Evolutionary conservation across 2,797 vertebrate species (phyloP).

Genomic region (Distichodus sexfasciatus): DNA sequence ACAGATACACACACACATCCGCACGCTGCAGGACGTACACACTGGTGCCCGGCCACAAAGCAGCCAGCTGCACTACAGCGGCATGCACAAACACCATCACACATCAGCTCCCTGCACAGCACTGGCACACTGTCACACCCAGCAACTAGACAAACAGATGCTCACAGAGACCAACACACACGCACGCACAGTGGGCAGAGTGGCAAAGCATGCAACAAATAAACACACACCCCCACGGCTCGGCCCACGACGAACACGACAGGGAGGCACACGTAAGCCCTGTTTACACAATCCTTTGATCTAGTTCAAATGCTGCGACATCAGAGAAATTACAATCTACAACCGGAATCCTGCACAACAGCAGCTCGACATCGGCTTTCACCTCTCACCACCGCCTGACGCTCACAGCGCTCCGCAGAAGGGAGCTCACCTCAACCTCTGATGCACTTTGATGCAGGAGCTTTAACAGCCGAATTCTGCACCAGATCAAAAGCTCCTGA

Average conservation of each 20-base stretch:
- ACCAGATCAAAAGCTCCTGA: not conserved
- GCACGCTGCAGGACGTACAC: not conserved
- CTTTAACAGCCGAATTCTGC: not conserved
- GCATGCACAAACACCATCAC: too few species aligned
- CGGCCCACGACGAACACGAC: not conserved
- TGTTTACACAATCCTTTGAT: slow-evolving; percentile 24
- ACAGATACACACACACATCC: slow-evolving; percentile 2
- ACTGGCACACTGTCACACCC: too few species aligned
- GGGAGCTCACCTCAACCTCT: not conserved
- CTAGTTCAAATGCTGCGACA: not conserved
- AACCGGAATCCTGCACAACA: not conserved
- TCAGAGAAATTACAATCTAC: not conserved
- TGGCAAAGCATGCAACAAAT: slow-evolving; percentile 30
- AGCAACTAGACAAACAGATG: too few species aligned
- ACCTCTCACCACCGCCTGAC: not conserved
- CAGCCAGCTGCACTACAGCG: too few species aligned
- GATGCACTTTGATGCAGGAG: not conserved
- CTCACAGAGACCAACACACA: slow-evolving; percentile 74
- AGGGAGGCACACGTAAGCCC: slow-evolving; percentile 39
- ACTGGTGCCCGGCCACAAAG: too few species aligned
- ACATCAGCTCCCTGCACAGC: too few species aligned
- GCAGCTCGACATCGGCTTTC: too few species aligned
- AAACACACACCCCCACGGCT: not conserved
- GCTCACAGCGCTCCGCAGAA: not conserved
- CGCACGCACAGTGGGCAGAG: slow-evolving; percentile 72